Conservation (phyloP, 37 sponge, comb jelly and placozoan genomes). For the Aplysina aerophoba region DNA sequence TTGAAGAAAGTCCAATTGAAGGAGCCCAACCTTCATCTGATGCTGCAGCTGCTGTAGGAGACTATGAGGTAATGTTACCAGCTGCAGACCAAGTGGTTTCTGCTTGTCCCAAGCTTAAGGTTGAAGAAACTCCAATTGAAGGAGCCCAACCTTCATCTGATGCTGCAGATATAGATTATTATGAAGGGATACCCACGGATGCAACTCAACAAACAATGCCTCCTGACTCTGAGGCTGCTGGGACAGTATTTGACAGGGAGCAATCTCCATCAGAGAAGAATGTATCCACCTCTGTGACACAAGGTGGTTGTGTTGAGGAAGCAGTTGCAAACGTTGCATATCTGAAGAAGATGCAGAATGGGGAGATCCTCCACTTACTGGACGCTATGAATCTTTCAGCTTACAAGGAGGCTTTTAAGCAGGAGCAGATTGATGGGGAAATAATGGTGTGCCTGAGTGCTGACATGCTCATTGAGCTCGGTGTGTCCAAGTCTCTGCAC, state of each 20-base stretch:
- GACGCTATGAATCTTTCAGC: constrained; percentile 1
- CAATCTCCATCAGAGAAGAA: neutral
- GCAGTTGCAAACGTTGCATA: neutral
- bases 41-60: too few relatives aligned
- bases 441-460: neutral
- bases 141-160: too few relatives aligned
- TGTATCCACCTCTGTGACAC: too few relatives aligned
- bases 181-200: too few relatives aligned
- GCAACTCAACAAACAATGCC: neutral
- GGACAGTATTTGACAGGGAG: neutral
- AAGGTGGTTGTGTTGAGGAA: neutral
- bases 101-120: too few relatives aligned
- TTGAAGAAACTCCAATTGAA: too few relatives aligned
- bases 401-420: neutral
- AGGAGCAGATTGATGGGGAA: constrained; percentile 26
- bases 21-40: too few relatives aligned
- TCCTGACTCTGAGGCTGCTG: neutral
- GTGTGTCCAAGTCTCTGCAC: neutral
- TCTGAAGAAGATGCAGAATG: neutral
- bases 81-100: too few relatives aligned
- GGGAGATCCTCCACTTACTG: neutral
- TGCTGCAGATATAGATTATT: too few relatives aligned
- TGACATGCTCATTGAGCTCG: constrained; percentile 11
- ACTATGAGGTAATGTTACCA: too few relatives aligned
- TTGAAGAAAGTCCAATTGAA: too few relatives aligned